Conservation (phyloP, 2,888 invertebrate species). For the Hyposoter didymator region DNA sequence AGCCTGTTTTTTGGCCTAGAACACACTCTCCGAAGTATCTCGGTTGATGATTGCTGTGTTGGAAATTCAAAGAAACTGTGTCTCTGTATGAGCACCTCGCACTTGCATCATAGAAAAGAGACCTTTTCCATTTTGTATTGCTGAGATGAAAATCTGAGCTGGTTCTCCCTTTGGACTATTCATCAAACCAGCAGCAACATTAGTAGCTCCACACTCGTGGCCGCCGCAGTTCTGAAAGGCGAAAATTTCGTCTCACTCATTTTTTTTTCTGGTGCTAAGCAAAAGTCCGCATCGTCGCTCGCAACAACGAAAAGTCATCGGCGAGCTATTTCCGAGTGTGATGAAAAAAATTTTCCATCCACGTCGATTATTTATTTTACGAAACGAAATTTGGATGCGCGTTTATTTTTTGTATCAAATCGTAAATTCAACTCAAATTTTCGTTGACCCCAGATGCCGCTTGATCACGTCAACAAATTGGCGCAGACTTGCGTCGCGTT, state of each 20-base stretch:
- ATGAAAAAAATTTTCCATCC: not conserved
- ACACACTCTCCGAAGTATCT: not conserved
- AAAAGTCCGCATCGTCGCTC: slow-evolving; percentile 32
- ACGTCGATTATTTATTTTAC: not conserved
- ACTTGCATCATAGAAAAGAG: slow-evolving; percentile 28
- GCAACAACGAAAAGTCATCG: slow-evolving; percentile 17
- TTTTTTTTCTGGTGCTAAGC: slow-evolving; percentile 31
- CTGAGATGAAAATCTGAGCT: slow-evolving; percentile 41
- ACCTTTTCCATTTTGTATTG: slow-evolving; percentile 43
- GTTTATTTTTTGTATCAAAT: not conserved
- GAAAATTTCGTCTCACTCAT: slow-evolving; percentile 58
- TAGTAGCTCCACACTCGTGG: slow-evolving; percentile 25
- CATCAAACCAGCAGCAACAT: slow-evolving; percentile 56
- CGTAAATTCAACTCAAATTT: not conserved
- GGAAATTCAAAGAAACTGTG: slow-evolving; percentile 33
- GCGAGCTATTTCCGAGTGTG: slow-evolving; percentile 7
- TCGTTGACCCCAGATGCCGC: not conserved
- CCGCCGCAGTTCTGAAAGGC: slow-evolving; percentile 25
- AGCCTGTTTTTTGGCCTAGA: not conserved
- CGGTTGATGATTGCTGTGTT: slow-evolving; percentile 26
- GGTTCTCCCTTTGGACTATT: slow-evolving; percentile 57
- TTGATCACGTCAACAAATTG: not conserved
- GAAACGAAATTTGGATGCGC: not conserved
- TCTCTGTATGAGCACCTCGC: slow-evolving; percentile 18
- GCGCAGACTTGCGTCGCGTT: not conserved